phyloP scores from a whole-genome alignment of 2,797 vertebrate genomes.

The Alouatta caraya region DNA sequence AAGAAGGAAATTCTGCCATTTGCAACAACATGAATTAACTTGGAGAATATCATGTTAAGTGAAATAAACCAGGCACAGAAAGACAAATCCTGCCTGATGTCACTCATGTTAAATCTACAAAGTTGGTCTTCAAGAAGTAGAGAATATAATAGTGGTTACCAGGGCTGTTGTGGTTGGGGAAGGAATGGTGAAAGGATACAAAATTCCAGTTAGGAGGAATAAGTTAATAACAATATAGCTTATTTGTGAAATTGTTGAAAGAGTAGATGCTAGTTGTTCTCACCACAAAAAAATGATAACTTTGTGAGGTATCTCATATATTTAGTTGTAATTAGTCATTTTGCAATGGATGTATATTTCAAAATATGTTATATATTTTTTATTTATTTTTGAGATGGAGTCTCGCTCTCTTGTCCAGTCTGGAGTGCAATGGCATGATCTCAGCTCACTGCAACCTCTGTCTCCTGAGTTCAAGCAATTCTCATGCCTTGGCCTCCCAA shows the following conservation, averaged over 20 bases:
- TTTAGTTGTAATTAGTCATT: background rate
- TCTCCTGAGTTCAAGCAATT: too few relatives aligned
- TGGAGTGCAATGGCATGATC: too few relatives aligned
- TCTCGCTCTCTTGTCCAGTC: too few relatives aligned
- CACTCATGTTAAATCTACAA: background rate
- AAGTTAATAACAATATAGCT: background rate
- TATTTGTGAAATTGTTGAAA: background rate
- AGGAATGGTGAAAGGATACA: background rate
- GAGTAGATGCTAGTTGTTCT: background rate
- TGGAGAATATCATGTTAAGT: background rate
- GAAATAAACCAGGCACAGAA: background rate
- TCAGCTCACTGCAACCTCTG: too few relatives aligned
- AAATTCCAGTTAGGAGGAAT: background rate
- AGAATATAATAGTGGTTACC: background rate
- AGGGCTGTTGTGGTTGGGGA: too few relatives aligned
- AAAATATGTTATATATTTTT: background rate
- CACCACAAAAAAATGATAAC: background rate
- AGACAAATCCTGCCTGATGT: background rate
- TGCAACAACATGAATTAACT: background rate
- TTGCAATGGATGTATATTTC: background rate
- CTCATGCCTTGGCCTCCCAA: too few relatives aligned
- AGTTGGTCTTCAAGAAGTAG: background rate
- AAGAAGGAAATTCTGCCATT: background rate
- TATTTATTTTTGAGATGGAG: too few relatives aligned
- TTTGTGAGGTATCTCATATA: background rate